phyloP scores from a whole-genome alignment of 2,797 vertebrate genomes.

The Loriculus beryllinus region DNA sequence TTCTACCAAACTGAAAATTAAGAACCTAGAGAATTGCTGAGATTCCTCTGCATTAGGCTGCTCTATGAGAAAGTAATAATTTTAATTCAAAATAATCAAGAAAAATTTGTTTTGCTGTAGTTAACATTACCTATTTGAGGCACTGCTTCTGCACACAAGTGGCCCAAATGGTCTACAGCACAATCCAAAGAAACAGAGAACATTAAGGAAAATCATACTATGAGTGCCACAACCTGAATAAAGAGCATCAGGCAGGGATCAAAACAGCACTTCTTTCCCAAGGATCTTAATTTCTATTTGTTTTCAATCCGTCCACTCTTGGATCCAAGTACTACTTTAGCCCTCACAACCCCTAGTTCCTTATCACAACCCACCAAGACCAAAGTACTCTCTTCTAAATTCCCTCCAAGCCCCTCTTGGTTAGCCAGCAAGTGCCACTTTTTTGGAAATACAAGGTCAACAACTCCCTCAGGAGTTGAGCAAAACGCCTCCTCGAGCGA shows the following conservation, averaged over 20 bases:
- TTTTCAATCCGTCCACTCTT: neutral
- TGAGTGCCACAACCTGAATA: neutral
- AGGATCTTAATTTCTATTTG: neutral
- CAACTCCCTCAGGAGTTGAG: slow-evolving; percentile 6
- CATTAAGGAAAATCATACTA: neutral
- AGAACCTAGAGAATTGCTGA: neutral
- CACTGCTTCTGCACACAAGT: neutral
- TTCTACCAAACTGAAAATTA: slow-evolving; percentile 4
- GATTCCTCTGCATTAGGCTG: neutral
- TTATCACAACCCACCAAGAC: neutral
- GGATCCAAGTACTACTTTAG: neutral
- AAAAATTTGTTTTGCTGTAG: neutral
- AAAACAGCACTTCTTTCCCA: neutral
- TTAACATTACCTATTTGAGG: neutral
- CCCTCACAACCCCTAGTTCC: neutral
- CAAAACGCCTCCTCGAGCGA: neutral
- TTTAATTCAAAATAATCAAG: neutral
- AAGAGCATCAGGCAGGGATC: neutral
- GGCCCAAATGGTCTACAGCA: neutral
- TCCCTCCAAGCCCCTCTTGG: neutral
- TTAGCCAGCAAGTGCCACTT: slow-evolving; percentile 20
- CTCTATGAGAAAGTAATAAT: neutral
- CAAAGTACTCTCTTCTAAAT: neutral
- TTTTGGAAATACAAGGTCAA: slow-evolving; percentile 47
- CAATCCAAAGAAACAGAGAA: neutral